Conservation (phyloP, 2,113 vertebrate species). For the Bucco capensis region DNA sequence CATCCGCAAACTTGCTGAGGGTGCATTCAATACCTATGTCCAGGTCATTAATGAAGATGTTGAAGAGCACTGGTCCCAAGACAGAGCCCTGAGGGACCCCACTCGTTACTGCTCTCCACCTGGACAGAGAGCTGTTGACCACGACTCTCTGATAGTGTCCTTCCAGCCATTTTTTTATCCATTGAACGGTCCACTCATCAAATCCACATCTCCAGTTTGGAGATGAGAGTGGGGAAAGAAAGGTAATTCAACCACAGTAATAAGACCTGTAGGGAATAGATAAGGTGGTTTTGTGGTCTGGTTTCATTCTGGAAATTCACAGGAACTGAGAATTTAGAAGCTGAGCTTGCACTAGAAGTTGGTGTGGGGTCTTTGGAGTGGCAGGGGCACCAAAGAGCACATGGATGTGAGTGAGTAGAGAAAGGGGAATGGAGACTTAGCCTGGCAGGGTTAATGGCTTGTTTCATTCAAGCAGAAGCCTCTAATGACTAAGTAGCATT, state of each 20-base stretch:
- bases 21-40: too few species aligned
- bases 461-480: background rate
- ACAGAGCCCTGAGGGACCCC: too few species aligned
- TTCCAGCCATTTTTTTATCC: too few species aligned
- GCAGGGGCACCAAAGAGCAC: background rate
- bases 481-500: background rate
- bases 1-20: too few species aligned
- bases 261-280: background rate
- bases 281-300: background rate
- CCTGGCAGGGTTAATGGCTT: background rate
- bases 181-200: too few species aligned
- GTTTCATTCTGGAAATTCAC: background rate
- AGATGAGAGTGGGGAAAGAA: background rate
- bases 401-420: accelerated
- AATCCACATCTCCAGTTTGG: too few species aligned
- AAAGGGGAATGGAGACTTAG: background rate
- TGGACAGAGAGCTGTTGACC: too few species aligned
- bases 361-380: background rate
- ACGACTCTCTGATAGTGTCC: too few species aligned
- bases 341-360: background rate
- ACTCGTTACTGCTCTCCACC: too few species aligned
- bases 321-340: background rate
- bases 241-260: background rate
- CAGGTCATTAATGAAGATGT: too few species aligned
- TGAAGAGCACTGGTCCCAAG: too few species aligned